phyloP scores from a whole-genome alignment of 2,888 invertebrate genomes.

The Autographa pulchrina region DNA sequence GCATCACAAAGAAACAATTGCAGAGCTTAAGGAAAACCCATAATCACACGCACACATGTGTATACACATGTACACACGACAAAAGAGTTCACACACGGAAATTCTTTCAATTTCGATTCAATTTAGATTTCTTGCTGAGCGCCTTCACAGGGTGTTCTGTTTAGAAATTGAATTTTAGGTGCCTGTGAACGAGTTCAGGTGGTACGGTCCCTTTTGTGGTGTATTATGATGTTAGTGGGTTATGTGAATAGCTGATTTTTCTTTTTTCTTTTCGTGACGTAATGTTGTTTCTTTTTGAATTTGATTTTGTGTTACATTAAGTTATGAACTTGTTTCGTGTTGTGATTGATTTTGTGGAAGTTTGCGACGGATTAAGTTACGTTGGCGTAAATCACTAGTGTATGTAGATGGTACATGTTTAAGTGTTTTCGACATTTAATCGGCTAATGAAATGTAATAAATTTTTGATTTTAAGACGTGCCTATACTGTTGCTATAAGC shows the following conservation, averaged over 20 bases:
- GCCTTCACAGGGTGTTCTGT: conserved; percentile 64
- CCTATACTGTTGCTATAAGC: too few species aligned
- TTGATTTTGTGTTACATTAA: not conserved
- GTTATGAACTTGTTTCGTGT: too few species aligned
- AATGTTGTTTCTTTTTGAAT: not conserved
- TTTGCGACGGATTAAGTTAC: too few species aligned
- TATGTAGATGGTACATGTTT: too few species aligned
- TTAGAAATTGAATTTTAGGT: conserved; percentile 44
- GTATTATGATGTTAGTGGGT: not conserved
- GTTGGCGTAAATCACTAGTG: too few species aligned
- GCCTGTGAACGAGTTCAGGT: conserved; percentile 22
- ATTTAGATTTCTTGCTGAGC: conserved; percentile 72
- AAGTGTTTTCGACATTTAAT: too few species aligned
- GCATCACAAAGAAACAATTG: conserved; percentile 49
- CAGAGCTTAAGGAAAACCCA: conserved; percentile 35
- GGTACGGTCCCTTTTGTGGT: conserved; percentile 1
- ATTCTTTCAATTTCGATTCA: conserved; percentile 76
- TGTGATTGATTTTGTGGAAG: too few species aligned
- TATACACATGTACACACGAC: conserved; percentile 7
- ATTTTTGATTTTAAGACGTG: too few species aligned
- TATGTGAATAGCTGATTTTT: conserved; percentile 6
- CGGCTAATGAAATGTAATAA: too few species aligned
- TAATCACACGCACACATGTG: conserved; percentile 36
- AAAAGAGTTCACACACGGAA: conserved; percentile 65
- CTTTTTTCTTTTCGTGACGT: not conserved